A percentile compares a stretch with the other conserved stretches of the same genome.
Evolutionary conservation across 2,888 invertebrate species (phyloP).

Genomic region (Hydrotaea diabolus): DNA sequence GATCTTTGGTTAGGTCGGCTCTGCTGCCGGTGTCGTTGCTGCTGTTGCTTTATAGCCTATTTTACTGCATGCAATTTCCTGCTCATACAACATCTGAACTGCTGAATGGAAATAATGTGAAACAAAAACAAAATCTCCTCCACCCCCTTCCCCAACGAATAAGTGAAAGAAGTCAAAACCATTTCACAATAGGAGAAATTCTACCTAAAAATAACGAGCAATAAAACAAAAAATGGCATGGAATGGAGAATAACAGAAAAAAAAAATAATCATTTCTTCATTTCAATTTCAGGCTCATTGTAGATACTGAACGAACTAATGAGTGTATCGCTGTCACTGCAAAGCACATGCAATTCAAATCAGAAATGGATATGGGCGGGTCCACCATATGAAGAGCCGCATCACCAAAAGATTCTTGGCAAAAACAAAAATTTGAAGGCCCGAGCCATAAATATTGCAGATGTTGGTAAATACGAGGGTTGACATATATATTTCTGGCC

Average conservation of each 20-base stretch:
- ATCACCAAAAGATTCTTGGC: too few species aligned
- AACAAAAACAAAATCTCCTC: background rate
- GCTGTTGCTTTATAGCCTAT: constrained; percentile 32
- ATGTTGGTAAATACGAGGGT: too few species aligned
- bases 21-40: background rate
- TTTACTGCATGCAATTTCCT: constrained; percentile 47
- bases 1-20: background rate
- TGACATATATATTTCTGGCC: too few species aligned
- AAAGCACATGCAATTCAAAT: constrained; percentile 36
- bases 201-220: constrained; percentile 34
- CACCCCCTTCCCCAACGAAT: too few species aligned
- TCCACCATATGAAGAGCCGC: background rate
- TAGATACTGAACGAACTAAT: constrained; percentile 34
- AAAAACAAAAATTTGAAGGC: too few species aligned
- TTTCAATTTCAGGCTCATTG: constrained; percentile 43
- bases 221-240: constrained; percentile 23
- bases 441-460: too few species aligned
- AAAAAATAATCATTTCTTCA: constrained; percentile 37
- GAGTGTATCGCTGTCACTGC: constrained; percentile 26
- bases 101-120: constrained; percentile 16
- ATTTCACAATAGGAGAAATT: background rate
- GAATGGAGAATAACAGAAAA: background rate
- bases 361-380: background rate
- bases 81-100: background rate
- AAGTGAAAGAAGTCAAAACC: constrained; percentile 18